Evolutionary conservation across 1,140 invertebrate species (phyloP).

Genomic region (Trigoniulus corallinus): DNA sequence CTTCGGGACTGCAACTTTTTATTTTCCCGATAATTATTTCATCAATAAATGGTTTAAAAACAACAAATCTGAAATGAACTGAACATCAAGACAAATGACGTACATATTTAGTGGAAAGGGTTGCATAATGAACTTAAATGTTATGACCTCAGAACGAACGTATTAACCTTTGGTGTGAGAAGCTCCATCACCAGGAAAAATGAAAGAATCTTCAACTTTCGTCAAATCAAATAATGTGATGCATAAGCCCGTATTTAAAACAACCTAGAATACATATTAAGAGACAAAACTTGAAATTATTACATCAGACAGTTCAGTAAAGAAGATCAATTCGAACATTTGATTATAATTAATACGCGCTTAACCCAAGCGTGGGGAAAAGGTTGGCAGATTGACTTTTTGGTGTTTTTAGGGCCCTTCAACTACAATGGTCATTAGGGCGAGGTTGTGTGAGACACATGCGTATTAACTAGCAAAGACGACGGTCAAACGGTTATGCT

Average conservation of each 20-base stretch:
- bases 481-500: too few species aligned
- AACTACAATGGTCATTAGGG: too few species aligned
- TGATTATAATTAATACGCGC: too few species aligned
- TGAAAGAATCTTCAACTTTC: slow-evolving; percentile 68
- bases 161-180: slow-evolving; percentile 58
- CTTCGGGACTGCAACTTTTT: slow-evolving; percentile 70
- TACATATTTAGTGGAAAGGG: background rate
- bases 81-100: slow-evolving; percentile 8
- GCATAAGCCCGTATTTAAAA: slow-evolving; percentile 80
- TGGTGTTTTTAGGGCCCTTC: too few species aligned
- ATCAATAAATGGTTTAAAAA: slow-evolving; percentile 82
- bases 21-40: slow-evolving; percentile 86
- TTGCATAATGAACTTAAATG: background rate
- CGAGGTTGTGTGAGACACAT: too few species aligned
- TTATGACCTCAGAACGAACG: background rate
- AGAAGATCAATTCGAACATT: background rate
- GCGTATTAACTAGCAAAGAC: too few species aligned
- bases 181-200: slow-evolving; percentile 84
- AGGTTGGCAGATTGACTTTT: too few species aligned
- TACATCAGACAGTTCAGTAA: background rate
- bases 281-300: background rate
- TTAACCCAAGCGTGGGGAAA: too few species aligned
- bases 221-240: slow-evolving; percentile 80
- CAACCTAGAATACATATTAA: too few species aligned
- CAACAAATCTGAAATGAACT: slow-evolving; percentile 77